These are phyloP conservation scores for Gallinago paraguaiae DNA, from an alignment of 2,113 vertebrate species.

Conservation along the genomic window DNA sequence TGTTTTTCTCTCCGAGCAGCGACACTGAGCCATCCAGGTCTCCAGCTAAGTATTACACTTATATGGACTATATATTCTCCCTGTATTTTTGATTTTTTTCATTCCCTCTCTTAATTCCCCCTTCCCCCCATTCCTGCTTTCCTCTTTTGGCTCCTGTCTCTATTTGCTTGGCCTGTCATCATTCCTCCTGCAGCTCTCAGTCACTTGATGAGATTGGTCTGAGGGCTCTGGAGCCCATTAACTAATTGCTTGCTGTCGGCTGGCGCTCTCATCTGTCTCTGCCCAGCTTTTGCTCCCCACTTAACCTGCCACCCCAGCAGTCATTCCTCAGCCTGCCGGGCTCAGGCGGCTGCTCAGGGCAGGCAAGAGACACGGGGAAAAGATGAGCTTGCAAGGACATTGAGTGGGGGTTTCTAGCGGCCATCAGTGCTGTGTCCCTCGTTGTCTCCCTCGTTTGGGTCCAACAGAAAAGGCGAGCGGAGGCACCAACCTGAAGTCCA, in stretches of 20 bases:
- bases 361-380: not conserved
- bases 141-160: not conserved
- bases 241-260: constrained; percentile 52
- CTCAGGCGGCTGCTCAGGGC: not conserved
- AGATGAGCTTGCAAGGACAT: not conserved
- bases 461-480: not conserved
- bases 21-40: not conserved
- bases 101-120: not conserved
- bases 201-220: constrained; percentile 46
- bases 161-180: not conserved
- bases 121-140: not conserved
- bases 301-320: not conserved
- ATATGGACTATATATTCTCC: not conserved
- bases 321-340: not conserved
- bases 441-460: not conserved
- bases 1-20: constrained; percentile 4
- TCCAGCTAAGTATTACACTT: not conserved
- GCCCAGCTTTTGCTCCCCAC: not conserved
- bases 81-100: not conserved
- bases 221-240: constrained; percentile 51
- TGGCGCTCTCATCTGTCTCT: not conserved
- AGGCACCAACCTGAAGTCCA: not conserved
- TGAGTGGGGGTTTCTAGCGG: not conserved
- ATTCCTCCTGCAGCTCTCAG: not conserved
- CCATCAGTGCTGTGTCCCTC: not conserved